A percentile compares a stretch with the other conserved stretches of the same genome.
These are phyloP conservation scores for Thymelicus lineola DNA, from an alignment of 2,888 invertebrate genomes.

Conservation along the genomic window DNA sequence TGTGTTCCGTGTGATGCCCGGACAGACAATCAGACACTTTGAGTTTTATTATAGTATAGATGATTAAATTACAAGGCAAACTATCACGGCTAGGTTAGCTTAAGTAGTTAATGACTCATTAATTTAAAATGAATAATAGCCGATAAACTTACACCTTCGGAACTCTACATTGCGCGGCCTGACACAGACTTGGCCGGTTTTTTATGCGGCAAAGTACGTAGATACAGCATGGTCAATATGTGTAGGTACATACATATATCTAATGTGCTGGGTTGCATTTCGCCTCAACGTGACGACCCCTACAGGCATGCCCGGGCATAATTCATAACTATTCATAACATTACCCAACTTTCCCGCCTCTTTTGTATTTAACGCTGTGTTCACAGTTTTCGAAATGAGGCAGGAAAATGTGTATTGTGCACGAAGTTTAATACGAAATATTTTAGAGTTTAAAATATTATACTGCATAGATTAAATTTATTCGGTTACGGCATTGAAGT, in stretches of 20 bases:
- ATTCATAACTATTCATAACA: constrained; percentile 23
- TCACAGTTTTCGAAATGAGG: constrained; percentile 7
- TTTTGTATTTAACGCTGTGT: constrained; percentile 3
- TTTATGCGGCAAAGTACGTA: background rate
- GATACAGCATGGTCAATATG: background rate
- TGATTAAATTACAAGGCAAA: too few species aligned
- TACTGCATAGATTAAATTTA: background rate
- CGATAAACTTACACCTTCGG: too few species aligned
- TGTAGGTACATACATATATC: background rate
- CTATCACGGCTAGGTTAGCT: too few species aligned
- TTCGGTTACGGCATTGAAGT: background rate
- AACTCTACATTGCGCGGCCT: too few species aligned
- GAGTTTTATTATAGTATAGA: too few species aligned
- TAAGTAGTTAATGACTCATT: too few species aligned
- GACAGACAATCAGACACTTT: too few species aligned
- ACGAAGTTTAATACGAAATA: background rate
- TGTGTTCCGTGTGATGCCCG: too few species aligned
- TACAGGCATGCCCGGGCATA: background rate
- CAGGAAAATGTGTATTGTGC: background rate
- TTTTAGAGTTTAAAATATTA: constrained; percentile 4
- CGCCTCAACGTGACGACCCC: background rate
- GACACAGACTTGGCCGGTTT: too few species aligned
- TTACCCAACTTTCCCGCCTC: constrained; percentile 6
- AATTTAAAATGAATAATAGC: too few species aligned
- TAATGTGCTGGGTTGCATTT: background rate